These are phyloP conservation scores for Sterna hirundo DNA, from an alignment of 2,113 vertebrate species.

Conservation along the genomic window DNA sequence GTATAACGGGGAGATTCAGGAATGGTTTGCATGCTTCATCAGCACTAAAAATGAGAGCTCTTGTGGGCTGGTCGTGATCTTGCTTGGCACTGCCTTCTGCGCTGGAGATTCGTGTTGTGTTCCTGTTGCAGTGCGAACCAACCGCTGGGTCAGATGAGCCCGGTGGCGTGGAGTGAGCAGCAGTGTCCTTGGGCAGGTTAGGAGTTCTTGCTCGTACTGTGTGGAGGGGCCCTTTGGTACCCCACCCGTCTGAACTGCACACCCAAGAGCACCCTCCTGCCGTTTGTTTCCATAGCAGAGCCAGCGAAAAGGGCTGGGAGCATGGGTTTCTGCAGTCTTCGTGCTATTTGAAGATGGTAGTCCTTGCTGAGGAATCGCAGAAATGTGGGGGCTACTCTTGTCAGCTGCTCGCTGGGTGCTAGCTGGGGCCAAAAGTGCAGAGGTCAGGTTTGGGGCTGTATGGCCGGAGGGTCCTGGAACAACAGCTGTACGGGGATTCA, in stretches of 20 bases:
- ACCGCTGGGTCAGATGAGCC: accelerated
- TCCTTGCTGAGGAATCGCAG: slow-evolving; percentile 11
- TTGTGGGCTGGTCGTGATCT: neutral
- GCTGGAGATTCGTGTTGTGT: neutral
- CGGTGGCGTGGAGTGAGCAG: neutral
- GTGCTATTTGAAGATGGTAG: neutral
- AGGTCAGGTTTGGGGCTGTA: neutral
- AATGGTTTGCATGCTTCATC: accelerated
- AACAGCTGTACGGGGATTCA: neutral
- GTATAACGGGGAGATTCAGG: neutral
- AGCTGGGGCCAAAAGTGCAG: accelerated
- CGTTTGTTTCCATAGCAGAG: neutral
- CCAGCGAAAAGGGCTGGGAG: neutral
- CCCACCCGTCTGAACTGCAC: neutral
- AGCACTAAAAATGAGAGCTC: neutral
- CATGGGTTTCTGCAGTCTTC: neutral
- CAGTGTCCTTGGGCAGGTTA: neutral
- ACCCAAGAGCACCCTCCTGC: neutral
- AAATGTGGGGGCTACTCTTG: neutral
- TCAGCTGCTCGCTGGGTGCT: neutral
- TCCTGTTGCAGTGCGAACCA: neutral
- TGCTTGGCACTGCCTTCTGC: neutral
- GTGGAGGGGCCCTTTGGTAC: neutral
- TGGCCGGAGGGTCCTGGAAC: neutral
- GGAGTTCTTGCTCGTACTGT: accelerated